Conservation (phyloP, 2,113 vertebrate species). For the Mormyrus iriodes region DNA sequence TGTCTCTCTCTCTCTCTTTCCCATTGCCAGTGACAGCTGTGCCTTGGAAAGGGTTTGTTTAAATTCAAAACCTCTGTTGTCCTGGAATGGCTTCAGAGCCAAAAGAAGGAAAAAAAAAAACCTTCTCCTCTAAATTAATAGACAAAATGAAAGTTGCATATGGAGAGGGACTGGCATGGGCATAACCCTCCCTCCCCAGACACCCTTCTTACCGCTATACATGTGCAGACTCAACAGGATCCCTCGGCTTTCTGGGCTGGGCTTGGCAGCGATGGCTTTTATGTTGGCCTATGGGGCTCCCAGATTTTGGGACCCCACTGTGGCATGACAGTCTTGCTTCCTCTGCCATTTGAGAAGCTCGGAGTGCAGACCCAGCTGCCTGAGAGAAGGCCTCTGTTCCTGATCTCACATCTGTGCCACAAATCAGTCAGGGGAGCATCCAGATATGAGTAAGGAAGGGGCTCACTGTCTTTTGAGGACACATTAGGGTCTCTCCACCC, state of each 20-base stretch:
- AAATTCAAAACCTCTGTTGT: constrained; percentile 37
- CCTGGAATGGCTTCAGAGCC: constrained; percentile 38
- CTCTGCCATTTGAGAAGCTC: constrained; percentile 32
- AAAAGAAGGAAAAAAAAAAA: constrained; percentile 19
- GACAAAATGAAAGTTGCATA: not conserved
- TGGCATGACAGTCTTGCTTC: constrained; percentile 5
- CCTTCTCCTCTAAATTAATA: constrained; percentile 1
- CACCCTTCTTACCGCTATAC: constrained; percentile 19
- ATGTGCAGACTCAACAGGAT: constrained; percentile 28
- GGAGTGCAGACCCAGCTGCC: constrained; percentile 41
- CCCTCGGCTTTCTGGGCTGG: constrained; percentile 5
- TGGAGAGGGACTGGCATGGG: not conserved
- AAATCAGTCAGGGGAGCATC: constrained; percentile 7
- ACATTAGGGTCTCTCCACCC: not conserved
- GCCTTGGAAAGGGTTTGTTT: constrained; percentile 34
- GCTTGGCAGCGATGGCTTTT: constrained; percentile 16
- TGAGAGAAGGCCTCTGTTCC: constrained; percentile 51
- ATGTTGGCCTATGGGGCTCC: not conserved
- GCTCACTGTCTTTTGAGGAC: constrained; percentile 16
- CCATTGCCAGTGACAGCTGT: constrained; percentile 42
- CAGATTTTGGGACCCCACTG: constrained; percentile 25
- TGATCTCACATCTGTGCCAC: constrained; percentile 42
- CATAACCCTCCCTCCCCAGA: not conserved
- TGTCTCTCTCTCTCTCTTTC: constrained; percentile 19
- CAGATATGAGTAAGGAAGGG: not conserved